phyloP scores from a whole-genome alignment of 23 tunicate genomes.

The Halocynthia roretzi region DNA sequence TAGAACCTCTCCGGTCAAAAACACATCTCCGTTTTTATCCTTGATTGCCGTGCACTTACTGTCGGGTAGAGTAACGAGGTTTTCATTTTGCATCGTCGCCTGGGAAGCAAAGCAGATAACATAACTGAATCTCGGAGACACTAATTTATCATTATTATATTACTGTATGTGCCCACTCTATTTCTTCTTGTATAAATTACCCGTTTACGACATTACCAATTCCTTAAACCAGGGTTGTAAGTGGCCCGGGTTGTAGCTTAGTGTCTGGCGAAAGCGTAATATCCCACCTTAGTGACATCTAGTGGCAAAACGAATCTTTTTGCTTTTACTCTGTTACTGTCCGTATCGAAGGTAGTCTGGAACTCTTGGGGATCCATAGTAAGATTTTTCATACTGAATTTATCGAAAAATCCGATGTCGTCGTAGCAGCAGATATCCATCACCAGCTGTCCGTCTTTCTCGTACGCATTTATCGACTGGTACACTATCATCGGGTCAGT shows the following conservation, averaged over 20 bases:
- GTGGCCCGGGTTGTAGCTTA: too few species aligned
- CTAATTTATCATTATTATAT: too few species aligned
- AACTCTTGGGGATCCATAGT: slow-evolving; percentile 35
- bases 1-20: slow-evolving; percentile 33
- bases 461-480: slow-evolving; percentile 82
- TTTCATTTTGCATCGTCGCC: slow-evolving; percentile 17
- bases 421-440: slow-evolving; percentile 55
- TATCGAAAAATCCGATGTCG: slow-evolving; percentile 54
- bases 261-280: too few species aligned
- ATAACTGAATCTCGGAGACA: too few species aligned
- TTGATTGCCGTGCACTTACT: slow-evolving; percentile 64
- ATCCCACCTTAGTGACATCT: slow-evolving; percentile 41
- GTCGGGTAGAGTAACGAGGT: slow-evolving; percentile 36
- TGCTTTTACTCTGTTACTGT: slow-evolving; percentile 32
- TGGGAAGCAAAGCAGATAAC: not conserved
- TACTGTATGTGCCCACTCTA: too few species aligned
- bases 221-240: too few species aligned
- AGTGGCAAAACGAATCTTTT: slow-evolving; percentile 56
- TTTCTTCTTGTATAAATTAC: too few species aligned
- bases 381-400: slow-evolving; percentile 54
- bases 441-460: slow-evolving; percentile 67
- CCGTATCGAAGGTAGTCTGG: slow-evolving; percentile 28
- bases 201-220: too few species aligned
- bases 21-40: slow-evolving; percentile 34
- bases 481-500: slow-evolving; percentile 66